Evolutionary conservation across 1,140 invertebrate species (phyloP).

Genomic region (Lasaia peninsularis): DNA sequence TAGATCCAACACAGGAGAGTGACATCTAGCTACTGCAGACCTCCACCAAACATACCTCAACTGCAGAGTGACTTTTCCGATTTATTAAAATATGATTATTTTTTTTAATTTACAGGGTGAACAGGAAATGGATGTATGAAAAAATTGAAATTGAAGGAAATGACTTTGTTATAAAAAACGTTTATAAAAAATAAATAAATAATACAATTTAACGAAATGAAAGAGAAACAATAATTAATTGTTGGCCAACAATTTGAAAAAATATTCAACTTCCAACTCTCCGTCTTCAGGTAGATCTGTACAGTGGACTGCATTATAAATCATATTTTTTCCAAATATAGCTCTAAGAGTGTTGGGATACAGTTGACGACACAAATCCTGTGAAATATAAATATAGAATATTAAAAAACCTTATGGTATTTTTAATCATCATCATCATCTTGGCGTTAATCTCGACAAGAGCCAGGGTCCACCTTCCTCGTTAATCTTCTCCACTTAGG

Average conservation of each 20-base stretch:
- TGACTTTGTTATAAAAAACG: slow-evolving; percentile 65
- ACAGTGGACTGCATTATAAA: slow-evolving; percentile 94
- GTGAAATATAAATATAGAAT: slow-evolving; percentile 23
- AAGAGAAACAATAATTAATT: slow-evolving; percentile 29
- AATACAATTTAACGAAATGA: slow-evolving; percentile 29
- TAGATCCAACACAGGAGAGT: too few species aligned
- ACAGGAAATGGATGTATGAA: slow-evolving; percentile 75
- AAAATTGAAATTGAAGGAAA: slow-evolving; percentile 76
- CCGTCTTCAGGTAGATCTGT: slow-evolving; percentile 94
- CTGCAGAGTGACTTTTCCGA: too few species aligned
- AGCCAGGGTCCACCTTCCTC: too few species aligned
- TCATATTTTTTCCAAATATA: slow-evolving; percentile 87
- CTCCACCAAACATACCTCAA: too few species aligned
- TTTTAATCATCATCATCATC: too few species aligned
- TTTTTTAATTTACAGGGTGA: slow-evolving; percentile 49
- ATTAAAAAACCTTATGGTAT: not conserved
- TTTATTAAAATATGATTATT: too few species aligned
- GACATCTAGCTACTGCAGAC: too few species aligned
- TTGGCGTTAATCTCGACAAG: too few species aligned
- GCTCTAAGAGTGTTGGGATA: slow-evolving; percentile 90
- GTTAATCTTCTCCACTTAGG: too few species aligned
- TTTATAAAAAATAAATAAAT: slow-evolving; percentile 38
- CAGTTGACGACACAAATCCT: slow-evolving; percentile 92
- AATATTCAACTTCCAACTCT: slow-evolving; percentile 88
- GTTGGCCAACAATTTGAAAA: slow-evolving; percentile 83